These are phyloP conservation scores for Adela reaumurella DNA, from an alignment of 2,888 invertebrate genomes.

Conservation along the genomic window DNA sequence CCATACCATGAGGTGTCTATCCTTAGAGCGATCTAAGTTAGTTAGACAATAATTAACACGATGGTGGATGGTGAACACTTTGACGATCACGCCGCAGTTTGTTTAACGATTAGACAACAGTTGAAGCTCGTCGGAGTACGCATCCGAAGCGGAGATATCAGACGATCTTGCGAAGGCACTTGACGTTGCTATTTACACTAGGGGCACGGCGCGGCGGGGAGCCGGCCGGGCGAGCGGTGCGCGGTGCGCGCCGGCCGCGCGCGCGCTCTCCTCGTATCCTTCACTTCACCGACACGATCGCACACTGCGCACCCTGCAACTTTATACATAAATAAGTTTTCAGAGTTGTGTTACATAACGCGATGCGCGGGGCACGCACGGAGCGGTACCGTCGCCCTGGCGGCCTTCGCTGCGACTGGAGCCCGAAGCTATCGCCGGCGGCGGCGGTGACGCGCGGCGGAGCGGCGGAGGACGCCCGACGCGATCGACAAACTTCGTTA, in stretches of 20 bases:
- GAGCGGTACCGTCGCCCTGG: constrained; percentile 47
- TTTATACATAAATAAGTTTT: constrained; percentile 50
- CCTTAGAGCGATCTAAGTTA: too few species aligned
- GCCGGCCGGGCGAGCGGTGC: background rate
- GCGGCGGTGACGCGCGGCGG: constrained; percentile 34
- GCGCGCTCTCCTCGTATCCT: background rate
- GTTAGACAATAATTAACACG: too few species aligned
- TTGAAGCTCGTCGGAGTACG: background rate
- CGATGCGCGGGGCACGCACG: constrained; percentile 33
- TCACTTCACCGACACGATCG: background rate
- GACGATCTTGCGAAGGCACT: background rate
- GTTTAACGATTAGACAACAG: background rate
- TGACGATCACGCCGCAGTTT: too few species aligned
- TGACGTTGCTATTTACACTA: background rate
- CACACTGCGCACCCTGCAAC: constrained; percentile 34
- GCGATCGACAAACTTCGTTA: constrained; percentile 52
- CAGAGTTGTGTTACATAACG: constrained; percentile 46
- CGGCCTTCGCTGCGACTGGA: constrained; percentile 51
- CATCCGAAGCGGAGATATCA: background rate
- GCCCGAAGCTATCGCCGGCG: constrained; percentile 13
- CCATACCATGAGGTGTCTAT: too few species aligned
- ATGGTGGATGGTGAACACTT: too few species aligned
- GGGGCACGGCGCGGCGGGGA: background rate
- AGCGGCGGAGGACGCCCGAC: constrained; percentile 45
- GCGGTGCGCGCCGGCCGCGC: background rate